Percentiles rank a stretch among this genome's conserved stretches.
Evolutionary conservation across 2,888 invertebrate species (phyloP).

Genomic region (Gymnocheta viridis): DNA sequence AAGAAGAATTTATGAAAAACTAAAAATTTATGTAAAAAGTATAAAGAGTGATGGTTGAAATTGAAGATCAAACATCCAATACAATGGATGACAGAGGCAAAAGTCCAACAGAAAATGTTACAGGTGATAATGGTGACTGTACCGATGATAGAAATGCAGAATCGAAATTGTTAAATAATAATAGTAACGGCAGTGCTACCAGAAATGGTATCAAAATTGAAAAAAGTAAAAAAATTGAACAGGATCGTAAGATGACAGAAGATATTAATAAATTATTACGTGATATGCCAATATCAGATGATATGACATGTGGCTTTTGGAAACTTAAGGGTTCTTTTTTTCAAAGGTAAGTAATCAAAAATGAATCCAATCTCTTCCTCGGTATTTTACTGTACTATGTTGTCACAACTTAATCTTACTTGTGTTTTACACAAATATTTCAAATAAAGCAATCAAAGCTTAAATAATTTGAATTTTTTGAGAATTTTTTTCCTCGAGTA

Average conservation of each 20-base stretch:
- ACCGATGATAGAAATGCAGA: conserved; percentile 66
- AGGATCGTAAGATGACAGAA: conserved; percentile 78
- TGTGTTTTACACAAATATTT: no score
- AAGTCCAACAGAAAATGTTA: background rate
- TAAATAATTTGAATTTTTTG: no score
- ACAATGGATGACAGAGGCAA: conserved; percentile 34
- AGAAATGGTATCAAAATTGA: conserved; percentile 67
- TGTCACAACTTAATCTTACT: no score
- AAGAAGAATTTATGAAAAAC: background rate
- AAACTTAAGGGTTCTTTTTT: conserved; percentile 84
- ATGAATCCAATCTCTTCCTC: no score
- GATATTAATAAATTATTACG: conserved; percentile 83
- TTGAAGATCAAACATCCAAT: conserved; percentile 53
- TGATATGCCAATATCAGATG: conserved; percentile 84
- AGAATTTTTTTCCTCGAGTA: no score
- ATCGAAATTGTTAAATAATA: conserved; percentile 74
- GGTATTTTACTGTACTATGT: no score
- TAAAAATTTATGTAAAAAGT: background rate
- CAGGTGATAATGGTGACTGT: conserved; percentile 57
- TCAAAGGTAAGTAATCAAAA: conserved; percentile 82
- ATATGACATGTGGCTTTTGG: conserved; percentile 86
- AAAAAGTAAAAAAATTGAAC: conserved; percentile 75
- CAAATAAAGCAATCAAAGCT: no score
- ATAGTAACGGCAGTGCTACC: conserved; percentile 56
- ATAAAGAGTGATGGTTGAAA: conserved; percentile 67